A percentile compares a stretch with the other conserved stretches of the same genome.
Conservation (phyloP, 2,888 invertebrate species). For the Hedychridium roseum region DNA sequence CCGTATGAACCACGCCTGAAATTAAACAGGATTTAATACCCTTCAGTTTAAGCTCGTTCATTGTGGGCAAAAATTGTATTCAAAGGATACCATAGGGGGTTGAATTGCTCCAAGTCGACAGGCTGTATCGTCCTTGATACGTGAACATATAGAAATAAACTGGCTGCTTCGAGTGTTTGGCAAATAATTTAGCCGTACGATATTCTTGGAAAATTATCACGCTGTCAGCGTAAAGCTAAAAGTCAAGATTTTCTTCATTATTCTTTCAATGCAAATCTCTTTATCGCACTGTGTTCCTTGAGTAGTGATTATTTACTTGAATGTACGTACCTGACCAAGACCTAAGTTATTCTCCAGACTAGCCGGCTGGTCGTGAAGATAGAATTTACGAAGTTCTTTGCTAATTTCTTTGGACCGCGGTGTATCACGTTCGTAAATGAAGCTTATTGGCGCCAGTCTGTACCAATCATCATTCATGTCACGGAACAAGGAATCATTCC, state of each 20-base stretch:
- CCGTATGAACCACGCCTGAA: constrained; percentile 64
- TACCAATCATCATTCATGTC: constrained; percentile 71
- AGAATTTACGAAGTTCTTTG: constrained; percentile 64
- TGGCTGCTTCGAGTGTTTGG: constrained; percentile 66
- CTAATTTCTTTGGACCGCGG: constrained; percentile 66
- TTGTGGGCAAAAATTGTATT: background rate
- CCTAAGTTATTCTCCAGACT: constrained; percentile 57
- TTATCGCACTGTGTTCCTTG: no score
- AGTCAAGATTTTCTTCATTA: constrained; percentile 1
- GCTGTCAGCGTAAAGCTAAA: constrained; percentile 67
- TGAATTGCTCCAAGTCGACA: constrained; percentile 66
- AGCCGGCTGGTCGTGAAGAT: constrained; percentile 62
- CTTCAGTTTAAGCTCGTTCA: background rate
- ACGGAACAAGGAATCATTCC: constrained; percentile 65
- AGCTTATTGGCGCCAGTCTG: constrained; percentile 70
- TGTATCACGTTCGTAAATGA: constrained; percentile 68
- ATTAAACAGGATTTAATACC: background rate
- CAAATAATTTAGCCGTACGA: constrained; percentile 69
- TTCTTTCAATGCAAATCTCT: background rate
- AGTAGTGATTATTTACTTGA: no score
- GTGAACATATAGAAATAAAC: constrained; percentile 71
- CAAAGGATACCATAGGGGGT: constrained; percentile 58
- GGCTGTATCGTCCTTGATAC: constrained; percentile 69
- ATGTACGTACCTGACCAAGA: constrained; percentile 58
- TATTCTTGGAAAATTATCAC: constrained; percentile 70